Conservation (phyloP, 2,888 invertebrate genomes). For the Xylota segnis region DNA sequence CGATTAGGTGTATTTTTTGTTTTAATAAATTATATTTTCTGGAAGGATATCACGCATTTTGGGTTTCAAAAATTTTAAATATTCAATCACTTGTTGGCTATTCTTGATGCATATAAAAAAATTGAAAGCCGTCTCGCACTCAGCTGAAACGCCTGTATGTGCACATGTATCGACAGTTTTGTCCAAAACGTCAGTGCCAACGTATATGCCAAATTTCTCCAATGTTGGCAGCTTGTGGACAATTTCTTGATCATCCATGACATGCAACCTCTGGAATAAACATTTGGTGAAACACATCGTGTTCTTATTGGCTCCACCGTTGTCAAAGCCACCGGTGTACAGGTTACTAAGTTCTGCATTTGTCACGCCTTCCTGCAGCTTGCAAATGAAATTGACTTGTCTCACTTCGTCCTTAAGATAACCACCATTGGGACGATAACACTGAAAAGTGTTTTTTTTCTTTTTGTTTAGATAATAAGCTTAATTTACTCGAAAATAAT, state of each 20-base stretch:
- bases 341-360: background rate
- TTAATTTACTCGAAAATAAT: background rate
- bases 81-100: background rate
- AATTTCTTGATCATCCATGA: background rate
- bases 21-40: too few relatives aligned
- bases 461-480: too few relatives aligned
- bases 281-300: background rate
- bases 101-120: background rate
- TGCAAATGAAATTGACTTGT: too few relatives aligned
- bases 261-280: background rate
- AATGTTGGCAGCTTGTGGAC: background rate
- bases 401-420: too few relatives aligned
- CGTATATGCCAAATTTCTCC: background rate
- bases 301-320: background rate
- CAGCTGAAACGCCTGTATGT: background rate
- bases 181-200: background rate
- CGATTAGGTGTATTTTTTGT: too few relatives aligned
- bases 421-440: too few relatives aligned
- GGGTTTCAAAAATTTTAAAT: too few relatives aligned
- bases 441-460: too few relatives aligned
- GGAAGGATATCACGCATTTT: too few relatives aligned
- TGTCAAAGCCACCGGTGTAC: background rate
- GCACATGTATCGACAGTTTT: background rate
- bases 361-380: background rate
- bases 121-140: background rate